These are phyloP conservation scores for Glomeris maerens DNA, from an alignment of 1,140 invertebrate genomes.

Conservation along the genomic window DNA sequence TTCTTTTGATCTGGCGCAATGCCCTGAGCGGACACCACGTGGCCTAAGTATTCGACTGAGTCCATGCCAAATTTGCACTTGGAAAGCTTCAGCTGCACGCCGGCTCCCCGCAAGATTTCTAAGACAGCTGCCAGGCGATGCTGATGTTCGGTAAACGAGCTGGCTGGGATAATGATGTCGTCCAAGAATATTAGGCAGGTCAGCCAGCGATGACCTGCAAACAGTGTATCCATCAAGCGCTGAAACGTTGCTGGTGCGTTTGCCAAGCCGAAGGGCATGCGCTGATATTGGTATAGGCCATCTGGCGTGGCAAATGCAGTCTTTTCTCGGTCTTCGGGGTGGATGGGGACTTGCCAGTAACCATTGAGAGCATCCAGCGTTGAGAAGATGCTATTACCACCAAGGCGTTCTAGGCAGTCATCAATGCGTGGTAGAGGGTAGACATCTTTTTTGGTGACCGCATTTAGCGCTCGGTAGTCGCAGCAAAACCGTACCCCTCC, in stretches of 20 bases:
- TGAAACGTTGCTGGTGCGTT: background rate
- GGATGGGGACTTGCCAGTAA: slow-evolving; percentile 24
- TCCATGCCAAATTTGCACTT: slow-evolving; percentile 12
- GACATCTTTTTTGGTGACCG: slow-evolving; percentile 28
- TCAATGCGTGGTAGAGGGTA: slow-evolving; percentile 39
- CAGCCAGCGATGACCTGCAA: background rate
- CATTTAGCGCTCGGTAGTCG: slow-evolving; percentile 35
- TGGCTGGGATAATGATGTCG: slow-evolving; percentile 9
- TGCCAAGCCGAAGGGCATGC: slow-evolving; percentile 5
- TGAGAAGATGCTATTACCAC: slow-evolving; percentile 22
- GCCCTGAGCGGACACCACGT: slow-evolving; percentile 1
- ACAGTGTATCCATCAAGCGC: background rate
- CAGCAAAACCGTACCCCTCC: slow-evolving; percentile 33
- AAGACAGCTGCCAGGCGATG: background rate
- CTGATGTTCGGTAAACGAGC: background rate
- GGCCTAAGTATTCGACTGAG: slow-evolving; percentile 8
- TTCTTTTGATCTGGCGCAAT: background rate
- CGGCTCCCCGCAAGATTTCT: background rate
- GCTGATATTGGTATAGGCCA: background rate
- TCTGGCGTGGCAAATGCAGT: slow-evolving; percentile 1
- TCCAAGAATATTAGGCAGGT: slow-evolving; percentile 6
- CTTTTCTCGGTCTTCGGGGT: slow-evolving; percentile 3
- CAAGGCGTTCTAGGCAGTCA: slow-evolving; percentile 29
- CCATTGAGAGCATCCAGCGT: slow-evolving; percentile 23
- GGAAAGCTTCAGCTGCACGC: slow-evolving; percentile 5